phyloP scores from a whole-genome alignment of 2,113 vertebrate species.

The Cathartes aura region DNA sequence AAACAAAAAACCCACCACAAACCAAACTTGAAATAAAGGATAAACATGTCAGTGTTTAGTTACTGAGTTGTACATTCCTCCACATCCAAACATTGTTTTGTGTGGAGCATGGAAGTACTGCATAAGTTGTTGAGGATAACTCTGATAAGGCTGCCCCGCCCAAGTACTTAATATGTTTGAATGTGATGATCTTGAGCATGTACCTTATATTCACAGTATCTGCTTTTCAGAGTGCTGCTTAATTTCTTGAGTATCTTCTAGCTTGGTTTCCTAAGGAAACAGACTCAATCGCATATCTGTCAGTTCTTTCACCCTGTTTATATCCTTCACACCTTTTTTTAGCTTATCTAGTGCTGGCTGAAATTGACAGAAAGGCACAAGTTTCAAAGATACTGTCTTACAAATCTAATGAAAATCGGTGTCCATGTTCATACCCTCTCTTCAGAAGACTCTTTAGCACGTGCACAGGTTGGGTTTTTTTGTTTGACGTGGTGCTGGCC shows the following conservation, averaged over 20 bases:
- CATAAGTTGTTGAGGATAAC: not conserved
- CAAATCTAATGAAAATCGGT: not conserved
- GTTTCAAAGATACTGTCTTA: not conserved
- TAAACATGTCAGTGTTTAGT: not conserved
- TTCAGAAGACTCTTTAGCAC: not conserved
- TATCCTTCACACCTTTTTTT: not conserved
- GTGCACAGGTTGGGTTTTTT: not conserved
- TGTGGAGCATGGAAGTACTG: not conserved
- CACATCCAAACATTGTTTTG: not conserved
- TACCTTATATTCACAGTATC: not conserved
- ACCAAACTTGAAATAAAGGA: not conserved
- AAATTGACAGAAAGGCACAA: not conserved
- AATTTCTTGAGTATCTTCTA: not conserved
- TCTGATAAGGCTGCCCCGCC: not conserved
- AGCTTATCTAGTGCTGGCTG: not conserved
- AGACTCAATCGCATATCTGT: fast-evolving
- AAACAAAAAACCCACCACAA: not conserved
- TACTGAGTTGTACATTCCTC: not conserved
- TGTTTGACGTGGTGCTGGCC: not conserved
- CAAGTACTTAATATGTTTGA: not conserved
- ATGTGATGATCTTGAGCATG: not conserved
- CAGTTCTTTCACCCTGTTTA: not conserved
- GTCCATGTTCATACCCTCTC: not conserved
- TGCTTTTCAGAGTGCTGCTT: not conserved
- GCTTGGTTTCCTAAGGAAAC: not conserved